Evolutionary conservation across 2,888 invertebrate genomes (phyloP), one percentile per base, ranked within the genome.

Genomic region (Caenorhabditis panamensis): DNA sequence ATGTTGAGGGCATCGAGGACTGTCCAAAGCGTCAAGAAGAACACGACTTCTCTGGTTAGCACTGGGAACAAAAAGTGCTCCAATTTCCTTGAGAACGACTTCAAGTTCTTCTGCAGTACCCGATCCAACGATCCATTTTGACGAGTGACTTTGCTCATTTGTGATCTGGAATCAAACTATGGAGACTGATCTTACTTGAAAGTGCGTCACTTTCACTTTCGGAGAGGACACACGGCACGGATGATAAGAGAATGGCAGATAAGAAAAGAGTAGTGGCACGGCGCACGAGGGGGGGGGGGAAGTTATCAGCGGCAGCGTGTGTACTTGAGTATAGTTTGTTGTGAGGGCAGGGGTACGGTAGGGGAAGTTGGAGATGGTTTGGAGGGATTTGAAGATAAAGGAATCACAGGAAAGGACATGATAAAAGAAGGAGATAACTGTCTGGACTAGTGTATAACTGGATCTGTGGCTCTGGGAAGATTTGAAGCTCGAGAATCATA

Each of bases 11-110:
- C 69, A 59, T 79, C 79, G 44, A 79, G 44, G 37, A 79, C 59
- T 44, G 73, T 64, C 79, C 79, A 79, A 2, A 79, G 36, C 2
- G 79, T 79, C 47, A 79, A 22, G 22, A 79, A 79, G 69, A 69
- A 79, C 2, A 75, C 26, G 47, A 79, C 28, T 49, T 79, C 79
- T 37, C 41, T 36, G 6, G 73, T 79, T 3, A 75, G 44, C 5
- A 79, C 56, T 11, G 79, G 79, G 44, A 79, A 79, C 1, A 79
- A 24, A 28, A 61, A 20, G 6, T 68, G 51, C 20, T 79, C 79
- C 20, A 79, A 11, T 22, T 79, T 68, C 13, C 63, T 58, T 8
- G 59, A 58, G 49, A 36, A 56, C 24, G 49, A 26, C 24, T 63
- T 18, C 2, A 64, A n/a, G 31, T 63, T 49, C 37, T 24, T 24